phyloP scores from a whole-genome alignment of 1,140 invertebrate species.

The Drosophila paulistorum region DNA sequence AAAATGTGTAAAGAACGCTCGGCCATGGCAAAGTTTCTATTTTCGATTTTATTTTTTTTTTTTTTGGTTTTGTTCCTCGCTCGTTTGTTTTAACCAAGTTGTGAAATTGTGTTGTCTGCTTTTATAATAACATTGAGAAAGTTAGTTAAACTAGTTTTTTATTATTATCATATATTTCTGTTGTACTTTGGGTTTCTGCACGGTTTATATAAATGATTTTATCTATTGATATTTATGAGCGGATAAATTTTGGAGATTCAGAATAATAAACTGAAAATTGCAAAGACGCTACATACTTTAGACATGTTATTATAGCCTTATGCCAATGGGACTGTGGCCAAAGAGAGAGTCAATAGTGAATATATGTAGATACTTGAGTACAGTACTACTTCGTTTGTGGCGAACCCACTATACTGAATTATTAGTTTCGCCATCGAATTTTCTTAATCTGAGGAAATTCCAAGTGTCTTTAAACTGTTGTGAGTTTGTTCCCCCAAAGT shows the following conservation, averaged over 20 bases:
- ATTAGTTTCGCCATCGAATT: too few species aligned
- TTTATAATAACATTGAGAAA: constrained; percentile 30
- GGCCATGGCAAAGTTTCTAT: constrained; percentile 9
- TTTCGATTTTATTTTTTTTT: constrained; percentile 8
- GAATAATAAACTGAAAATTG: background rate
- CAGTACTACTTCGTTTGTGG: too few species aligned
- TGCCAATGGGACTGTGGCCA: too few species aligned
- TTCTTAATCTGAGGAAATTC: too few species aligned
- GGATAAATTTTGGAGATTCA: background rate
- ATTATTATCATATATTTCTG: background rate
- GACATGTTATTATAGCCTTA: too few species aligned
- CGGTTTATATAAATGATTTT: background rate
- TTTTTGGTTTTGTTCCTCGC: too few species aligned
- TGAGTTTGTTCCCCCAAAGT: too few species aligned
- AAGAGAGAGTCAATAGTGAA: too few species aligned
- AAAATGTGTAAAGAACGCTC: constrained; percentile 37
- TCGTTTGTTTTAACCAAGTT: background rate
- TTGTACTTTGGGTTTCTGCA: background rate
- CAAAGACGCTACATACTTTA: background rate
- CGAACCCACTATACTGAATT: too few species aligned
- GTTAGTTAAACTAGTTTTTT: constrained; percentile 35
- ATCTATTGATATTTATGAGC: constrained; percentile 10
- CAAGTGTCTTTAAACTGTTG: too few species aligned
- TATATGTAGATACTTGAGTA: too few species aligned
- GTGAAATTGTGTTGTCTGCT: constrained; percentile 10